phyloP scores from a whole-genome alignment of 2,888 invertebrate species.

The Thumatha senex region DNA sequence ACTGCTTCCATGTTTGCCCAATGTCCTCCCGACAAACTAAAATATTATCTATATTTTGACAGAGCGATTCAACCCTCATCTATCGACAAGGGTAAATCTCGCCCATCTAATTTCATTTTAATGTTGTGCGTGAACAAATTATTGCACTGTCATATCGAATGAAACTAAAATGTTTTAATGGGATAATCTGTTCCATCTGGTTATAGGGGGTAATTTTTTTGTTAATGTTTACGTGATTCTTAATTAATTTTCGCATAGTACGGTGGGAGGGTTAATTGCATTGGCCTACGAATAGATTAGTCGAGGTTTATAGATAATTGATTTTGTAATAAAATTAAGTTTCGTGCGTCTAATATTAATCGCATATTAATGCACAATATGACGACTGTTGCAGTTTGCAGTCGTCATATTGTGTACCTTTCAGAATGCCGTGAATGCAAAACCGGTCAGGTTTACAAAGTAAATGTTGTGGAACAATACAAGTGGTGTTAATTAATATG shows the following conservation, averaged over 20 bases:
- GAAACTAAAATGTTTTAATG: conserved; percentile 70
- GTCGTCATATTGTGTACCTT: too few relatives aligned
- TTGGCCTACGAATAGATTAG: conserved; percentile 63
- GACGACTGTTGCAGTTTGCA: too few relatives aligned
- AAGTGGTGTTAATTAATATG: too few relatives aligned
- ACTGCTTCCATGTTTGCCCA: conserved; percentile 55
- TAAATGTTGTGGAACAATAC: too few relatives aligned
- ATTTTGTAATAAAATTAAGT: conserved; percentile 48
- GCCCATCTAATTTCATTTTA: conserved; percentile 74
- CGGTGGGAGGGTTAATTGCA: conserved; percentile 59
- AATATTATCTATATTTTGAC: conserved; percentile 76
- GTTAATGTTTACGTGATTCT: conserved; percentile 59
- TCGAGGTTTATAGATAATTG: conserved; percentile 55
- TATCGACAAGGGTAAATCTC: conserved; percentile 58
- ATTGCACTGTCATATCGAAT: conserved; percentile 76
- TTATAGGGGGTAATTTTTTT: conserved; percentile 61
- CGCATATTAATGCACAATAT: conserved; percentile 14
- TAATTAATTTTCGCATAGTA: conserved; percentile 67
- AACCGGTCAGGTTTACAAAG: too few relatives aligned
- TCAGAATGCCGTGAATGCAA: too few relatives aligned
- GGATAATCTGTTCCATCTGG: conserved; percentile 74
- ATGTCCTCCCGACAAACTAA: conserved; percentile 52
- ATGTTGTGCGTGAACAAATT: conserved; percentile 79
- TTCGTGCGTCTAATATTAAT: conserved; percentile 25
- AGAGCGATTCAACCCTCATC: conserved; percentile 60